These are phyloP conservation scores for Drosophila pruinosa DNA, from an alignment of 1,140 invertebrate genomes.

Conservation along the genomic window DNA sequence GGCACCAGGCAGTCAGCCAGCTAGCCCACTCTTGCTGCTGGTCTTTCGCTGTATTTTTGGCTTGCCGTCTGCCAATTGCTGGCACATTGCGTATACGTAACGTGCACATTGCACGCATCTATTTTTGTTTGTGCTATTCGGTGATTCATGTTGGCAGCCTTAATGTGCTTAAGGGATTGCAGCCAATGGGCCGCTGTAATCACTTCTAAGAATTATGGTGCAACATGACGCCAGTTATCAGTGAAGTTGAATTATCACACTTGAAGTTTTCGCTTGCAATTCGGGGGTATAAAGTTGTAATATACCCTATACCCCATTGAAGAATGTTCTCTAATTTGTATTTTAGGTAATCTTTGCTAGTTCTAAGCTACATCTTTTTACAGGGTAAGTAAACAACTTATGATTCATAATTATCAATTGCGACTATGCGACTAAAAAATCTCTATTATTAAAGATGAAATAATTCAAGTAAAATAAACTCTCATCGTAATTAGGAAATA, in stretches of 20 bases:
- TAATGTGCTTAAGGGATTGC: conserved; percentile 44
- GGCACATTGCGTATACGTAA: conserved; percentile 71
- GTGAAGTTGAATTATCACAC: background rate
- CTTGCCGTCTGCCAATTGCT: conserved; percentile 34
- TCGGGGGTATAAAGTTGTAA: background rate
- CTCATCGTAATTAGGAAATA: no score
- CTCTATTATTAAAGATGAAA: no score
- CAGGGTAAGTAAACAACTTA: no score
- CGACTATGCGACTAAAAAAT: no score
- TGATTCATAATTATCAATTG: no score
- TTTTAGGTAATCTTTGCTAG: no score
- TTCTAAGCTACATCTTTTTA: no score
- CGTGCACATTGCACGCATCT: conserved; percentile 11
- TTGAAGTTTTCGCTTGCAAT: background rate
- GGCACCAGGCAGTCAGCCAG: conserved; percentile 49
- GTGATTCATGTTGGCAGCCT: conserved; percentile 41
- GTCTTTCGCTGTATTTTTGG: conserved; percentile 70
- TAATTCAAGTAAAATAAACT: no score
- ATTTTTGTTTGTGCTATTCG: conserved; percentile 41
- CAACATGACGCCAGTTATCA: background rate
- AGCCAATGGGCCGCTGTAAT: conserved; percentile 22
- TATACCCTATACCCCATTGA: background rate
- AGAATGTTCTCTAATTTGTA: background rate
- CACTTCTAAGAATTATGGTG: conserved; percentile 36
- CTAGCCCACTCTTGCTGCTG: background rate